Percentiles rank a stretch among this genome's conserved stretches.
These are phyloP conservation scores for Neoitamus cyanurus DNA, from an alignment of 2,888 invertebrate genomes.

Conservation along the genomic window DNA sequence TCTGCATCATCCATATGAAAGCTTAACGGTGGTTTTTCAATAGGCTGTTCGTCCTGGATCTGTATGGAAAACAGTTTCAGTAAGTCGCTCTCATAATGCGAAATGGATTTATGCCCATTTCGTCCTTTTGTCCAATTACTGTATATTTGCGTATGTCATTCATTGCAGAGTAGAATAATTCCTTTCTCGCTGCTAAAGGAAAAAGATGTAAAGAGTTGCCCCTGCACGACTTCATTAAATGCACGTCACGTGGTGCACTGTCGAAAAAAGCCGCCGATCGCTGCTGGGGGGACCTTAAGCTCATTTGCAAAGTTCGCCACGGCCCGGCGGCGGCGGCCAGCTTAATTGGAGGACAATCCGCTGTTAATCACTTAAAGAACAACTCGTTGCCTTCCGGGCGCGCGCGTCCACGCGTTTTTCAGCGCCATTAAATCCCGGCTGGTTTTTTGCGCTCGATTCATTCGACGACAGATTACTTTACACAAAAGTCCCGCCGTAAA, in stretches of 20 bases:
- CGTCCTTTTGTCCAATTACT: background rate
- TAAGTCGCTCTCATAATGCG: background rate
- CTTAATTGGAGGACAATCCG: slow-evolving; percentile 5
- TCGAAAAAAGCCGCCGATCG: background rate
- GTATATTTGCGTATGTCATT: no score
- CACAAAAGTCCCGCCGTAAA: slow-evolving; percentile 39
- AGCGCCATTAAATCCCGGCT: slow-evolving; percentile 24
- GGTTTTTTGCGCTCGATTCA: background rate
- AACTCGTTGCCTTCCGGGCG: background rate
- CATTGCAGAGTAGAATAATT: background rate
- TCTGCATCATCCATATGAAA: no score
- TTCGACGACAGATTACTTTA: slow-evolving; percentile 37
- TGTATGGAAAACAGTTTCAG: no score
- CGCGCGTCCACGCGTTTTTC: background rate
- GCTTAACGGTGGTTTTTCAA: no score
- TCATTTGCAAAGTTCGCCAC: background rate
- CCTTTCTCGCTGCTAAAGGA: background rate
- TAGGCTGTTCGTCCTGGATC: no score
- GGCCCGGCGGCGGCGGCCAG: background rate
- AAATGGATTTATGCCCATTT: background rate
- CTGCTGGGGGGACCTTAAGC: background rate
- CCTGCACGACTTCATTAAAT: background rate
- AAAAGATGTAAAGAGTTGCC: background rate
- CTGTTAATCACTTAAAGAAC: slow-evolving; percentile 19
- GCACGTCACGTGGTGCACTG: background rate